phyloP scores from a whole-genome alignment of 1,140 invertebrate genomes.

The Pemphigus obesinymphae region DNA sequence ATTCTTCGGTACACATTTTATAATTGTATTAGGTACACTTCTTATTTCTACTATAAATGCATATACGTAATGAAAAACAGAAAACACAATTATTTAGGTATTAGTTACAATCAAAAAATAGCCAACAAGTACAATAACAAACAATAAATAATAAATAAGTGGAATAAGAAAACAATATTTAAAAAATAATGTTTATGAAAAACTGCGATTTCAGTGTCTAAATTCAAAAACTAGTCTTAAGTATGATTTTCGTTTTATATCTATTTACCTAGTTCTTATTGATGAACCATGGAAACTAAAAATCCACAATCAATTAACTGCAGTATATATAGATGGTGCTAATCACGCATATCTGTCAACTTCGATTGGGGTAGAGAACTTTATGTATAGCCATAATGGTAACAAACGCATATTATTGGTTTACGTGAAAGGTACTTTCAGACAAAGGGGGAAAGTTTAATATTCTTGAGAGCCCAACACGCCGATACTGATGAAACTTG shows the following conservation, averaged over 20 bases:
- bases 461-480: conserved; percentile 30
- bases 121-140: too few relatives aligned
- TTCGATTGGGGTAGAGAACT: conserved; percentile 13
- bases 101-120: too few relatives aligned
- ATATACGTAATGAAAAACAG: too few relatives aligned
- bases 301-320: not conserved
- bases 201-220: too few relatives aligned
- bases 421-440: conserved; percentile 12
- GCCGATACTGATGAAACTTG: conserved; percentile 32
- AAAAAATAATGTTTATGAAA: not conserved
- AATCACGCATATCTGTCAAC: conserved; percentile 31
- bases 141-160: not conserved
- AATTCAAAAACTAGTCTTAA: too few relatives aligned
- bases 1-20: not conserved
- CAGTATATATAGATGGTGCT: not conserved
- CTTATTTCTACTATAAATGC: too few relatives aligned
- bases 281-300: not conserved
- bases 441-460: conserved; percentile 13
- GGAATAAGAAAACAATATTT: too few relatives aligned
- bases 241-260: not conserved
- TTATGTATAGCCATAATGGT: not conserved
- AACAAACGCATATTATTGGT: conserved; percentile 6
- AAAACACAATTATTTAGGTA: too few relatives aligned
- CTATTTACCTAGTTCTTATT: not conserved
- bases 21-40: too few relatives aligned